A percentile compares a stretch with the other conserved stretches of the same genome.
Evolutionary conservation across 2,797 vertebrate genomes (phyloP).

Genomic region (Liasis olivaceus): DNA sequence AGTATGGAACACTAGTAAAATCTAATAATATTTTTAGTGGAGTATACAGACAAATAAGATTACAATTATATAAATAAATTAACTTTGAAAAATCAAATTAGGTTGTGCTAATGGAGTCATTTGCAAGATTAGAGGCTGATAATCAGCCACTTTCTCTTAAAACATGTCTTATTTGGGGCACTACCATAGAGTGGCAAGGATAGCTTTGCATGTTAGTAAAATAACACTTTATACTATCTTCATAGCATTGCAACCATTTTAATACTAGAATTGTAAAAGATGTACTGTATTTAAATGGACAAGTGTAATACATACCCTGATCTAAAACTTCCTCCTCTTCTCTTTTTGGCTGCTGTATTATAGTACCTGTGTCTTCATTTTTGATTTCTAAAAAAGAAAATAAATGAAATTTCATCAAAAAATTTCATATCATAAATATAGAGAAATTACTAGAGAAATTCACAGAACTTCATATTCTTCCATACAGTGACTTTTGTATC

Average conservation of each 20-base stretch:
- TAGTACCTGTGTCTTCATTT: slow-evolving; percentile 66
- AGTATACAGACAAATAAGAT: neutral
- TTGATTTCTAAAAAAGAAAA: slow-evolving; percentile 68
- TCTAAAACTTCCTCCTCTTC: slow-evolving; percentile 80
- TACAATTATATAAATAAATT: slow-evolving; percentile 29
- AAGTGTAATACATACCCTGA: slow-evolving; percentile 80
- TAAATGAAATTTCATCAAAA: neutral
- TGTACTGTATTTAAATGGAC: slow-evolving; percentile 14
- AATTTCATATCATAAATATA: neutral
- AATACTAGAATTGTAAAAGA: neutral
- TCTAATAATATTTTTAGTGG: neutral
- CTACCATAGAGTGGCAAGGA: slow-evolving; percentile 8
- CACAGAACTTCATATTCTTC: neutral
- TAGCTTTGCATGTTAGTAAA: slow-evolving; percentile 9
- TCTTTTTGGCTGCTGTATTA: slow-evolving; percentile 73
- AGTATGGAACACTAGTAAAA: neutral
- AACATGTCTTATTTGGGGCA: slow-evolving; percentile 37
- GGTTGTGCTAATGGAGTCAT: slow-evolving; percentile 51
- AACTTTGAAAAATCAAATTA: slow-evolving; percentile 50
- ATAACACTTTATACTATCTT: neutral
- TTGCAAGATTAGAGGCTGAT: slow-evolving; percentile 24
- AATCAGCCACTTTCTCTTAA: slow-evolving; percentile 37
- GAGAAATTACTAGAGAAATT: neutral
- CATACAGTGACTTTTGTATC: neutral
- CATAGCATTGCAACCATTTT: neutral